A percentile compares a stretch with the other conserved stretches of the same genome.
Evolutionary conservation across 1,140 invertebrate genomes (phyloP).

Genomic region (Meloidogyne exigua): DNA sequence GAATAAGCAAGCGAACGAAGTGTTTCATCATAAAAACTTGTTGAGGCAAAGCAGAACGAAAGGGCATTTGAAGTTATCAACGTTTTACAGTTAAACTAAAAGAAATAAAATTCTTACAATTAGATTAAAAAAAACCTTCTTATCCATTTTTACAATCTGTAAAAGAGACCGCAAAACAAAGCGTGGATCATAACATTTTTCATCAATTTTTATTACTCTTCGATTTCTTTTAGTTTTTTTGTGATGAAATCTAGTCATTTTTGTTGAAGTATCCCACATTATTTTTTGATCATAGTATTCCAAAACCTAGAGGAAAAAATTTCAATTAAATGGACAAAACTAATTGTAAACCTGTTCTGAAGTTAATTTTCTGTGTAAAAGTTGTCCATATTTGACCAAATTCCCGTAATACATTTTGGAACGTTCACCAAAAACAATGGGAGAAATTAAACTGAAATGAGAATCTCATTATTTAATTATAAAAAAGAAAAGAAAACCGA

Average conservation of each 20-base stretch:
- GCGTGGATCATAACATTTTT: slow-evolving; percentile 39
- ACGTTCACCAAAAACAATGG: slow-evolving; percentile 37
- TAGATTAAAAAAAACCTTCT: background rate
- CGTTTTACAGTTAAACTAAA: slow-evolving; percentile 39
- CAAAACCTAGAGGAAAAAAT: slow-evolving; percentile 33
- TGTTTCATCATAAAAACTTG: slow-evolving; percentile 40
- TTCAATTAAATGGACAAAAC: background rate
- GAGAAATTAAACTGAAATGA: slow-evolving; percentile 32
- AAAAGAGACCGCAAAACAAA: slow-evolving; percentile 48
- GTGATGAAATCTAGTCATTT: slow-evolving; percentile 25
- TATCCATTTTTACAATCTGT: slow-evolving; percentile 30
- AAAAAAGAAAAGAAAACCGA: slow-evolving; percentile 7
- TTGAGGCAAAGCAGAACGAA: slow-evolving; percentile 48
- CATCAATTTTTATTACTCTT: slow-evolving; percentile 18
- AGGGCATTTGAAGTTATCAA: slow-evolving; percentile 47
- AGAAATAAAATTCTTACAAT: background rate
- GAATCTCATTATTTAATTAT: background rate
- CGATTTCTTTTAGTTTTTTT: background rate
- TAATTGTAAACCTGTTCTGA: slow-evolving; percentile 20
- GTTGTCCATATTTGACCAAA: slow-evolving; percentile 31
- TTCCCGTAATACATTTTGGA: slow-evolving; percentile 33
- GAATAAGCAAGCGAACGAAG: slow-evolving; percentile 45
- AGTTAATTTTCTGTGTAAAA: slow-evolving; percentile 27
- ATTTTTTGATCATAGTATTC: slow-evolving; percentile 40
- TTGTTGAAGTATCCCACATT: slow-evolving; percentile 36